These are phyloP conservation scores for Cosmia trapezina DNA, from an alignment of 2,888 invertebrate species.

Conservation along the genomic window DNA sequence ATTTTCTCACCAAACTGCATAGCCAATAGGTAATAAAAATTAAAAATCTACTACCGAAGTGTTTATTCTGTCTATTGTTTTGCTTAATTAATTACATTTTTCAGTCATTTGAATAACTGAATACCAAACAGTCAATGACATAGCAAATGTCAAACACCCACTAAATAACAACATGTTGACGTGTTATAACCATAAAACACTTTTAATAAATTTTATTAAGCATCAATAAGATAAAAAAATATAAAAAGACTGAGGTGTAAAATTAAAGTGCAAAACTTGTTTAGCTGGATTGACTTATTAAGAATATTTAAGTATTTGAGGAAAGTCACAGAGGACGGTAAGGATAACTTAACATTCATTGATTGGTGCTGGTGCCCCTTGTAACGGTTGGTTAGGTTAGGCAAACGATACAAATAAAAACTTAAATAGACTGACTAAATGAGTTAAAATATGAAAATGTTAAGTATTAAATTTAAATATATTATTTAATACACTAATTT, in stretches of 20 bases:
- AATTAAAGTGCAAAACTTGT: constrained; percentile 41
- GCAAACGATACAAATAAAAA: not conserved
- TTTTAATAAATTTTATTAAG: constrained; percentile 52
- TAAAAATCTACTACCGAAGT: not conserved
- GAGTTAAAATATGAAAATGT: too few relatives aligned
- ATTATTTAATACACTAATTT: too few relatives aligned
- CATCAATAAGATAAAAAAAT: constrained; percentile 27
- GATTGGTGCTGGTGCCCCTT: not conserved
- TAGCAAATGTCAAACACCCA: constrained; percentile 33
- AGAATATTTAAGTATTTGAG: constrained; percentile 22
- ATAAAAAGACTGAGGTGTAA: constrained; percentile 25
- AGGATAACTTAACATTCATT: constrained; percentile 26
- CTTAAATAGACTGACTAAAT: too few relatives aligned
- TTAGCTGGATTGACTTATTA: constrained; percentile 10
- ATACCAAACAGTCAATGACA: constrained; percentile 22
- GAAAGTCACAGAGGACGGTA: constrained; percentile 54
- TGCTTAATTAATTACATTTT: constrained; percentile 9
- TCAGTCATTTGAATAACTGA: constrained; percentile 29
- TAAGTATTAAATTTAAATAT: too few relatives aligned
- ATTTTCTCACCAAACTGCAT: not conserved
- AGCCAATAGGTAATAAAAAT: not conserved
- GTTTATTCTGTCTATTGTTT: not conserved
- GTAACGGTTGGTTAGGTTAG: not conserved
- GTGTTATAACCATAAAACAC: constrained; percentile 54
- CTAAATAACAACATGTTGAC: constrained; percentile 54